Evolutionary conservation across 2,888 invertebrate genomes (phyloP).

Genomic region (Pocota personata): DNA sequence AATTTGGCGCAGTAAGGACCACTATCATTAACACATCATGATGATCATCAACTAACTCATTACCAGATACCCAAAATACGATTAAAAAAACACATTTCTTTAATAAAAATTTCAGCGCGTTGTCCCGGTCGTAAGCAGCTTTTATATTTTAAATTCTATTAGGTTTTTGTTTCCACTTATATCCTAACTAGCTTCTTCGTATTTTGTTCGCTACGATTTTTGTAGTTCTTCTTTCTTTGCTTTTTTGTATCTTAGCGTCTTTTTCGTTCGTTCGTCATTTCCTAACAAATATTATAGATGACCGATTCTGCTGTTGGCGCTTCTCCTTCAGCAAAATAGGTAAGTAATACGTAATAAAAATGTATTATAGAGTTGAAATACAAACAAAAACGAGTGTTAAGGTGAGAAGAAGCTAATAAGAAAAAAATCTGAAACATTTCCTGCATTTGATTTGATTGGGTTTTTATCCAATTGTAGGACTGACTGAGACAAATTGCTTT

Average conservation of each 20-base stretch:
- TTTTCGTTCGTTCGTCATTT: conserved; percentile 19
- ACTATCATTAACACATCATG: conserved; percentile 43
- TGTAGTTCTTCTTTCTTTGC: not conserved
- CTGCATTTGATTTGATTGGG: not conserved
- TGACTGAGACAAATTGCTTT: no score
- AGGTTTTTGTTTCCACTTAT: not conserved
- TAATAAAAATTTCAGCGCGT: not conserved
- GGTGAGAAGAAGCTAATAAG: conserved; percentile 1
- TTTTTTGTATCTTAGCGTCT: conserved; percentile 16
- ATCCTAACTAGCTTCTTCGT: conserved; percentile 13
- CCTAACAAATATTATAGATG: conserved; percentile 23
- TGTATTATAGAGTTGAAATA: not conserved
- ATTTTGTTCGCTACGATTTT: not conserved
- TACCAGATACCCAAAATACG: not conserved
- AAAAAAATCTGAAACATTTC: conserved; percentile 12
- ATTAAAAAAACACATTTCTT: not conserved
- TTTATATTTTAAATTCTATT: not conserved
- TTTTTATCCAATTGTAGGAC: not conserved
- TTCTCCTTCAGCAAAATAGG: conserved; percentile 2
- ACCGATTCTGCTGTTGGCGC: conserved; percentile 22
- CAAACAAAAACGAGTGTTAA: conserved; percentile 5
- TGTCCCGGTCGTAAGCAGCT: not conserved
- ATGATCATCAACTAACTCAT: conserved; percentile 12
- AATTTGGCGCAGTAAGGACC: conserved; percentile 35
- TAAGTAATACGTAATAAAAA: not conserved